phyloP scores from a whole-genome alignment of 2,797 vertebrate genomes.

The Furcifer pardalis region DNA sequence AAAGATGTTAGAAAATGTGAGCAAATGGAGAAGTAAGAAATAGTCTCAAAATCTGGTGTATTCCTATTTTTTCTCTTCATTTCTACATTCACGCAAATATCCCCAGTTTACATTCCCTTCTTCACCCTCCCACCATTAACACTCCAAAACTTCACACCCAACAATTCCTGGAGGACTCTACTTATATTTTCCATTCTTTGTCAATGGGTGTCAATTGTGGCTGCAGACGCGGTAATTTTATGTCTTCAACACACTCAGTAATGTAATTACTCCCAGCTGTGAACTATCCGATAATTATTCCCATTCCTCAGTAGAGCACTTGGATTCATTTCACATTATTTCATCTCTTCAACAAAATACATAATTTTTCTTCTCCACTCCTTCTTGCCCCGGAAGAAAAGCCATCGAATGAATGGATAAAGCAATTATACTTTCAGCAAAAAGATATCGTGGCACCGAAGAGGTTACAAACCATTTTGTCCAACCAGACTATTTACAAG shows the following conservation, averaged over 20 bases:
- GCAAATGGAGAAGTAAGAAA: too few species aligned
- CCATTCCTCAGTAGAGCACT: slow-evolving; percentile 52
- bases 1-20: too few species aligned
- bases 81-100: neutral
- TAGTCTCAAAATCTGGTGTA: too few species aligned
- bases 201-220: slow-evolving; percentile 39
- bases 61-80: neutral
- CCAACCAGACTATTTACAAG: slow-evolving; percentile 94
- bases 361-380: slow-evolving; percentile 12
- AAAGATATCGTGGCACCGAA: slow-evolving; percentile 75
- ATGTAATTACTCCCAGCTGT: slow-evolving; percentile 62
- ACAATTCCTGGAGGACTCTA: neutral
- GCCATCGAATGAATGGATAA: slow-evolving; percentile 43
- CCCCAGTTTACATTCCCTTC: neutral
- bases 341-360: slow-evolving; percentile 47
- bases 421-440: slow-evolving; percentile 27
- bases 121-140: neutral
- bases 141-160: neutral
- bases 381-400: slow-evolving; percentile 9
- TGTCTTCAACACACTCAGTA: slow-evolving; percentile 47
- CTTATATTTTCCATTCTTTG: neutral
- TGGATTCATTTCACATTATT: slow-evolving; percentile 61
- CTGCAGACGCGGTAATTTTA: slow-evolving; percentile 55
- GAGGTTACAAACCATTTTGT: slow-evolving; percentile 92
- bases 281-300: slow-evolving; percentile 49